Conservation (phyloP, 1,140 invertebrate genomes). For the Heliconius hewitsoni region DNA sequence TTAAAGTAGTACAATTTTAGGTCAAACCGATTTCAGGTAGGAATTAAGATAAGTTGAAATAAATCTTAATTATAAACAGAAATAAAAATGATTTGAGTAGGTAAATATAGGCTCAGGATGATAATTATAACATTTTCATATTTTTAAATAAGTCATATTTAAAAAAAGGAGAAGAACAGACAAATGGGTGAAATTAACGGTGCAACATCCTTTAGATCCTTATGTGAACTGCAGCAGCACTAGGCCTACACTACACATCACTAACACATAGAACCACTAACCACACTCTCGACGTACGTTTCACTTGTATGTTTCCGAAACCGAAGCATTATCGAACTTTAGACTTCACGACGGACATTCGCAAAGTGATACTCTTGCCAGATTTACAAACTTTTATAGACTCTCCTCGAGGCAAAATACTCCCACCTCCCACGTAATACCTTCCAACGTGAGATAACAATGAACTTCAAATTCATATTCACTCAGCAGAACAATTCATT, state of each 20-base stretch:
- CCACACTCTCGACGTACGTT: constrained; percentile 36
- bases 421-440: constrained; percentile 27
- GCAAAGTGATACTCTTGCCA: constrained; percentile 39
- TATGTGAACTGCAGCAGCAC: not conserved
- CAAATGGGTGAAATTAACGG: not conserved
- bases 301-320: constrained; percentile 31
- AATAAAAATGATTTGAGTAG: too few species aligned
- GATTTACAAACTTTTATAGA: constrained; percentile 35
- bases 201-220: not conserved
- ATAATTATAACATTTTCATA: too few species aligned
- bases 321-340: constrained; percentile 37
- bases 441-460: constrained; percentile 23
- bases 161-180: not conserved
- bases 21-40: not conserved
- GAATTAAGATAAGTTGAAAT: too few species aligned
- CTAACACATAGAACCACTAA: constrained; percentile 30
- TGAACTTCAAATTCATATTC: constrained; percentile 20
- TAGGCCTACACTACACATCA: constrained; percentile 18
- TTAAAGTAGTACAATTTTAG: not conserved
- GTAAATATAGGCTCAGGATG: not conserved
- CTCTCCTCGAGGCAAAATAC: constrained; percentile 24
- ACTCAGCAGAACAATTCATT: constrained; percentile 5
- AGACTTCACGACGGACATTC: constrained; percentile 38
- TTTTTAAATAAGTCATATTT: not conserved
- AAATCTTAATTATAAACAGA: too few species aligned